Evolutionary conservation across 2,113 vertebrate genomes (phyloP), one percentile per base, ranked within the genome.

Genomic region (Formicarius rufipectus): DNA sequence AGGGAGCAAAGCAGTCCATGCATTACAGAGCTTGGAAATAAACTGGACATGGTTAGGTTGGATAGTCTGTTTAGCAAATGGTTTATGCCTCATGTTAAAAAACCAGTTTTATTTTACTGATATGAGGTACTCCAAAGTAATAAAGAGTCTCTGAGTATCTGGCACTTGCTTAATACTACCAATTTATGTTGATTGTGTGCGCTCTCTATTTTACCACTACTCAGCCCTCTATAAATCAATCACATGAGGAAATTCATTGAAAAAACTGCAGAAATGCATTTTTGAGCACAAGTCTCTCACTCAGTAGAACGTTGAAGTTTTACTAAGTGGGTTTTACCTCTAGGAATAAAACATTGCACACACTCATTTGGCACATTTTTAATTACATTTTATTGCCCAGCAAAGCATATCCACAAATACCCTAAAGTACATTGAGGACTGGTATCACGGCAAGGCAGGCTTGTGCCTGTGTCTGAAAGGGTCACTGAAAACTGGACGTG

Each of bases 211-310:
- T 96, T 83, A 42, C 58, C 33, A 73, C 33, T 79, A 58, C 67
- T 82, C 69, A 88, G 49, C 76, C 69, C 63, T 47, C 88, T 91
- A 63, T 87, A 95, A 96, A 95, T 72, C 94, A 86, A 56, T 60
- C 72, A 90, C 72, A 68, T 88, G 64, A 81, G 74, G 50, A 91
- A 87, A 77, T 24, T 72, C 33, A 62, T 91, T 90, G 96, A 90
- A 95, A 91, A 96, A 97, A 52, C 49, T 23, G 22, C 82, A 95
- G 81, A 83, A 89, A 91, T 45, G 62, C 62, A 84, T 82, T 95
- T 92, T 71, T 78, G 58, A 76, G 17, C 64, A 78, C 25, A 39
- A 76, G 80, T 15, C 35, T 79, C 79, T 64, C 76, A 35, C 2
- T 2, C 49, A 25, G 35, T 25, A 53, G 64, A 89, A 67, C 4